phyloP scores from a whole-genome alignment of 2,888 invertebrate species.

The Torymus texanus region DNA sequence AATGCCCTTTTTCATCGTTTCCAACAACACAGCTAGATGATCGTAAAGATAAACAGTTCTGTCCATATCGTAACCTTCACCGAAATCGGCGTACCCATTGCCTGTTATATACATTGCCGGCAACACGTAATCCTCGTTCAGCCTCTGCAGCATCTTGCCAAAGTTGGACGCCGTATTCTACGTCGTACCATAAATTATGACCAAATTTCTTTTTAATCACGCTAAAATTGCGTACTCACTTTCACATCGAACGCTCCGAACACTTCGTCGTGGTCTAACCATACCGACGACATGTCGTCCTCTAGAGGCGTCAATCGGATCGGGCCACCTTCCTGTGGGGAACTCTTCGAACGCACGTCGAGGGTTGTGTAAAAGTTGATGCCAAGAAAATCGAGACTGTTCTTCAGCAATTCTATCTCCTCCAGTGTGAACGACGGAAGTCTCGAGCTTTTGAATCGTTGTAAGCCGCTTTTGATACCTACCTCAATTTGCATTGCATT shows the following conservation, averaged over 20 bases:
- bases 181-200: background rate
- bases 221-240: background rate
- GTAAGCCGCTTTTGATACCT: slow-evolving; percentile 77
- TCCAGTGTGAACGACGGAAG: slow-evolving; percentile 75
- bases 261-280: slow-evolving; percentile 21
- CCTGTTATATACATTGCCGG: slow-evolving; percentile 79
- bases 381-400: slow-evolving; percentile 62
- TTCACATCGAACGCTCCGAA: slow-evolving; percentile 46
- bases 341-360: background rate
- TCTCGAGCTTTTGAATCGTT: slow-evolving; percentile 79
- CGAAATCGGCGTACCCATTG: slow-evolving; percentile 78
- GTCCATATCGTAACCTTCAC: slow-evolving; percentile 76
- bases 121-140: slow-evolving; percentile 77
- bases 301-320: slow-evolving; percentile 40
- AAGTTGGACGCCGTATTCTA: slow-evolving; percentile 82
- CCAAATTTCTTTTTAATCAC: background rate
- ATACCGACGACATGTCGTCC: slow-evolving; percentile 23
- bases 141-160: slow-evolving; percentile 77
- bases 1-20: slow-evolving; percentile 61
- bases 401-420: slow-evolving; percentile 57
- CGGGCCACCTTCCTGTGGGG: background rate
- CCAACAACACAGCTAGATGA: slow-evolving; percentile 62
- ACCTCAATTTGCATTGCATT: slow-evolving; percentile 80
- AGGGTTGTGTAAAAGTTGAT: slow-evolving; percentile 61
- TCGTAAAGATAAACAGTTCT: slow-evolving; percentile 71